Conservation (phyloP, 92 coral and sea anemone genomes). For the Palythoa caribaeorum region DNA sequence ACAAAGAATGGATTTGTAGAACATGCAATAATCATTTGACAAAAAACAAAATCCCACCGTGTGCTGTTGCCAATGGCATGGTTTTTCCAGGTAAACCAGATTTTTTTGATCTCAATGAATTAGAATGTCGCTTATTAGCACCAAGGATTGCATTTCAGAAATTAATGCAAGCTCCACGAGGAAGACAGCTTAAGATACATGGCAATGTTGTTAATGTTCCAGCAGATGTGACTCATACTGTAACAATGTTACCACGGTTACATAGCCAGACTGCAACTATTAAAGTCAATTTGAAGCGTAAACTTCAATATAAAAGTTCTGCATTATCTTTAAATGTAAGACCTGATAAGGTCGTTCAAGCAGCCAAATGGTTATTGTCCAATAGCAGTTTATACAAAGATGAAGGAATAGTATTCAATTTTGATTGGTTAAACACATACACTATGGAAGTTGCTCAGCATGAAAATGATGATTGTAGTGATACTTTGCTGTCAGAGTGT, state of each 20-base stretch:
- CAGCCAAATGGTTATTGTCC: neutral
- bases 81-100: neutral
- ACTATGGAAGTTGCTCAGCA: conserved; percentile 1
- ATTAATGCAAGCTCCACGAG: neutral
- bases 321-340: neutral
- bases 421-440: neutral
- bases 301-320: neutral
- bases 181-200: neutral
- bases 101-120: too few relatives aligned
- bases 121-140: neutral
- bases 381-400: neutral
- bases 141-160: neutral
- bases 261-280: neutral
- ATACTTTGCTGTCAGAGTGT: neutral
- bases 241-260: neutral
- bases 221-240: neutral
- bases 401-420: neutral
- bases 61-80: neutral
- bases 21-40: neutral
- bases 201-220: neutral
- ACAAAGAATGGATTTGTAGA: neutral
- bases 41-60: too few relatives aligned
- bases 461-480: neutral
- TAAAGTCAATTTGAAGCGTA: neutral
- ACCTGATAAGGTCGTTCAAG: neutral